Base-by-base conservation (phyloP, 2,113 vertebrate genomes). In the Cochlearius cochlearius region DNA sequence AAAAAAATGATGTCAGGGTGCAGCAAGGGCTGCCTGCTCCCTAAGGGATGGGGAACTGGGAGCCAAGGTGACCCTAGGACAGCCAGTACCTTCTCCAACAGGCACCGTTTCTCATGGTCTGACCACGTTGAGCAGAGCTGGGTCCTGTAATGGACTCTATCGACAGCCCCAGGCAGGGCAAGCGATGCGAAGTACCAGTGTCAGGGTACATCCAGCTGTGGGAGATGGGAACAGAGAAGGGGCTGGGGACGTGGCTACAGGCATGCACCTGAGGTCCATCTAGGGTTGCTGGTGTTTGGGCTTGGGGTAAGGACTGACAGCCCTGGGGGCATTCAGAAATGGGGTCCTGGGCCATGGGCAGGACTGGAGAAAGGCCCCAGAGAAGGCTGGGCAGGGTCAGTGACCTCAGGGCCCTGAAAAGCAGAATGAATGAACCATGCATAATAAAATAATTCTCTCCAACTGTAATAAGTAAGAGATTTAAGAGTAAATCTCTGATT, bases 381-480 rank as follows among this genome's bases (percentile, higher is more conserved):
- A 38, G 62, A 62, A 75, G 21, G 15, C 13, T 17, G n/a, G 11
- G 15, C 14, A 23, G 15, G 3, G 12, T 41, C 30, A 22, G 20
- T 26, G 25, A 8, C 43, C 34, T 45, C 29, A 47, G 39, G 64
- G 20, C 29, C 21, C 30, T 47, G 45, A 38, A 5, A 26, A 63
- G 23, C 69, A 15, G 67, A 96, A 95, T 87, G 96, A 94, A 86
- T 87, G 96, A 94, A 86, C 55, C 29, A n/a, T 91, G 68, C 50
- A 92, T 83, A 95, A 94, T 86, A 84, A 45, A 84, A 56, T 62
- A 79, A 92, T 96, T 90, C 73, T 53, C 47, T 84, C 71, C 13
- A 15, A 43, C 52, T 85, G 38, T 52, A 79, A 41, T 83, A 94
- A 97, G 75, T 58, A 95, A 92, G 69, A 50, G 14, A 43, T 81